Percentiles rank a stretch among this genome's conserved stretches.
Evolutionary conservation across 2,888 invertebrate species (phyloP).

Genomic region (Brachynemurus nebulosus): DNA sequence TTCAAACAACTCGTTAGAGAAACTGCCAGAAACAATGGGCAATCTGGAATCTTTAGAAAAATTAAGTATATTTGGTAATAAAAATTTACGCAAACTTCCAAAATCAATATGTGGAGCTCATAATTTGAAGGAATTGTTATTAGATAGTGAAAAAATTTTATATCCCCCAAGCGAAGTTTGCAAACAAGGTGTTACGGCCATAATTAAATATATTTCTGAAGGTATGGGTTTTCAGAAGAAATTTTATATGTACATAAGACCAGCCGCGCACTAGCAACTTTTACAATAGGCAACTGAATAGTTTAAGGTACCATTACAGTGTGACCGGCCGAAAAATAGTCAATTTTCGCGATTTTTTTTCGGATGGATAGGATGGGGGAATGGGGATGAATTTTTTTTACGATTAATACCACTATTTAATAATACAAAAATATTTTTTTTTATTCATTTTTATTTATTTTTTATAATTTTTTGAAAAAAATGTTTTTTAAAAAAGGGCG

Average conservation of each 20-base stretch:
- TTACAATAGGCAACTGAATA: no score
- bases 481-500: no score
- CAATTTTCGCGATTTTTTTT: no score
- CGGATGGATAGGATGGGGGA: no score
- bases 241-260: conserved; percentile 10
- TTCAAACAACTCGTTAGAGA: conserved; percentile 52
- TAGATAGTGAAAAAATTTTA: conserved; percentile 45
- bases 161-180: conserved; percentile 52
- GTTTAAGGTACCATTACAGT: no score
- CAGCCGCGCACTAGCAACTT: no score
- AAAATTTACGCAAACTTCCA: conserved; percentile 43
- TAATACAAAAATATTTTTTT: no score
- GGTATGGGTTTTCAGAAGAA: conserved; percentile 27
- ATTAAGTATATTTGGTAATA: conserved; percentile 47
- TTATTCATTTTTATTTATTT: no score
- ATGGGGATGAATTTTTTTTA: no score
- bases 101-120: conserved; percentile 49
- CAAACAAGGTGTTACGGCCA: conserved; percentile 42
- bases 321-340: no score
- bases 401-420: no score
- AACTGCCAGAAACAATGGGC: conserved; percentile 47
- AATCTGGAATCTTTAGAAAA: conserved; percentile 43
- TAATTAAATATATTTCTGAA: conserved; percentile 48
- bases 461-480: no score
- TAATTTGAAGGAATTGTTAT: conserved; percentile 43